Evolutionary conservation across 53 echinoderm and acorn worm genomes (phyloP), one percentile per base, ranked within the genome.

Genomic region (Henricia sp.): DNA sequence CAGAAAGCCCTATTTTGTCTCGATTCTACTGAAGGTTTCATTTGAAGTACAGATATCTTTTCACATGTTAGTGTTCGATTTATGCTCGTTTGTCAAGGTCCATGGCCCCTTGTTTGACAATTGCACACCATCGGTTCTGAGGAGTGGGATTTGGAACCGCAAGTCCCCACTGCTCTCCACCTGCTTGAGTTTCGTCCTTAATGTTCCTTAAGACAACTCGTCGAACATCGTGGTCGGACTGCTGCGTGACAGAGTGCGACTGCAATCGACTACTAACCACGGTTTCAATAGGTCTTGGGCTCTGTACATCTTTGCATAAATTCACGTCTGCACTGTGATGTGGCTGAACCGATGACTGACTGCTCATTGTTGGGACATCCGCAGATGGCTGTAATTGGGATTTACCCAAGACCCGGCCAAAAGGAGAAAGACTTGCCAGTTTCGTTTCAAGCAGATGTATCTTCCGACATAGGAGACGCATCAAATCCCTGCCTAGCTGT

Each of bases 181-280:
- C 33, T 26, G 6, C n/a, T 14, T 11, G 27, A 6, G 46, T 28
- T 64, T 80, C 80, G 64, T 46, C 11, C 62, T 48, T 46, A 20
- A 33, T 1, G 41, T 44, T 80, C 57, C 76, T 41, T 13, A 44
- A 2, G 3, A 78, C 48, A 42, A 80, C 62, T 48, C 34, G 29
- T 4, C 80, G 39, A 32, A 48, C 20, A 26, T 80, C 80, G 32
- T 46, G 64, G 1, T 0, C 1, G 25, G 6, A 1, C 6, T 57
- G 25, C 3, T 26, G 23, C 51, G 14, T 21, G 4, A 38, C 10
- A 37, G 38, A 0, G 33, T 60, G 51, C 32, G 8, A 71, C 29
- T 71, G 28, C 50, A 50, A 30, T 26, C 30, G 17, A 71, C 27
- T 6, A 25, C 34, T 51, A 33, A 50, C 17, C 29, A 3, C 20